A percentile compares a stretch with the other conserved stretches of the same genome.
Conservation (phyloP, 2,888 invertebrate genomes). For the Osmoderma eremita region DNA sequence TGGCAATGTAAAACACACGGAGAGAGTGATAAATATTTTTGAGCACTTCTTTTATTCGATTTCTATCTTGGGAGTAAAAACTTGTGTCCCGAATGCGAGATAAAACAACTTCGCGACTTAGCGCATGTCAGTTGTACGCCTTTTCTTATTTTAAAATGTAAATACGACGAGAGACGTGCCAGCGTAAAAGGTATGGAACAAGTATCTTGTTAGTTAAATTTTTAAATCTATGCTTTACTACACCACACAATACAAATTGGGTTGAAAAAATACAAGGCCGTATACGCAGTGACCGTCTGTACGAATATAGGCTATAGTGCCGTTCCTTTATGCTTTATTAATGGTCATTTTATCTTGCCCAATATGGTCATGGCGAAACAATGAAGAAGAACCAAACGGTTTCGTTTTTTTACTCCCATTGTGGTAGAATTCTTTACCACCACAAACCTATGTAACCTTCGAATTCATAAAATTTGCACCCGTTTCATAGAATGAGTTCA, state of each 20-base stretch:
- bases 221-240: constrained; percentile 28
- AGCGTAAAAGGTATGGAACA: constrained; percentile 33
- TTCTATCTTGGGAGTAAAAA: constrained; percentile 8
- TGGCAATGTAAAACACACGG: constrained; percentile 15
- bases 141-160: constrained; percentile 34
- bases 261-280: constrained; percentile 36
- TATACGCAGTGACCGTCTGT: constrained; percentile 17
- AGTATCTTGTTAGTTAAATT: constrained; percentile 33
- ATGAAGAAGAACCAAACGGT: constrained; percentile 25
- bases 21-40: constrained; percentile 13
- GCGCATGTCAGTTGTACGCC: constrained; percentile 27
- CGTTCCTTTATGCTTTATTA: constrained; percentile 34
- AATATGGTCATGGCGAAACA: constrained; percentile 23
- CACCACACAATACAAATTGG: constrained; percentile 30
- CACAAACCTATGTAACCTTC: neutral
- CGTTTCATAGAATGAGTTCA: too few species aligned
- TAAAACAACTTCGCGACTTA: constrained; percentile 21
- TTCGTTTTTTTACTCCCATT: constrained; percentile 19
- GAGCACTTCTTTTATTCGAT: constrained; percentile 11
- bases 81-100: constrained; percentile 9
- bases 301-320: constrained; percentile 16
- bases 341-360: constrained; percentile 28
- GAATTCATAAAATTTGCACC: too few species aligned
- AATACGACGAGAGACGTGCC: constrained; percentile 33
- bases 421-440: constrained; percentile 1